phyloP scores from a whole-genome alignment of 2,888 invertebrate genomes.

The Pristionchus arcanus region DNA sequence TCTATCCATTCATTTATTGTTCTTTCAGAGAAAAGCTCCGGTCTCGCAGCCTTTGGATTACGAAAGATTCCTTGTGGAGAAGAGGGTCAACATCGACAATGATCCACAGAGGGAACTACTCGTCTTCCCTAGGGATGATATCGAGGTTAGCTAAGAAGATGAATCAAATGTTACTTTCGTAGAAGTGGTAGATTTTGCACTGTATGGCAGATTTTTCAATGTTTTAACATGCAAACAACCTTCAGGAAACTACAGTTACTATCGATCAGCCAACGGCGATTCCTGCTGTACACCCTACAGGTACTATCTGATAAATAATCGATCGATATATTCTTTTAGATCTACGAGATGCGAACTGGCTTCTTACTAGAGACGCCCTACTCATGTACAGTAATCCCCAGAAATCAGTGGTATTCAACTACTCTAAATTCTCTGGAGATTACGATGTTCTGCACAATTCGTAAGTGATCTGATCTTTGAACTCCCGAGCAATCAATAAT shows the following conservation, averaged over 20 bases:
- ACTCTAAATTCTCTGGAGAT: slow-evolving; percentile 90
- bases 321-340: slow-evolving; percentile 54
- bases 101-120: slow-evolving; percentile 76
- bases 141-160: slow-evolving; percentile 64
- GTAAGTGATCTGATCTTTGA: not conserved
- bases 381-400: slow-evolving; percentile 83
- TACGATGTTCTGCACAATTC: slow-evolving; percentile 81
- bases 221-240: not conserved
- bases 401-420: slow-evolving; percentile 93
- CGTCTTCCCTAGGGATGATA: slow-evolving; percentile 77
- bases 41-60: slow-evolving; percentile 75
- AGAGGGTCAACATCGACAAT: slow-evolving; percentile 75
- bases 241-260: slow-evolving; percentile 47
- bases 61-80: slow-evolving; percentile 75
- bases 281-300: slow-evolving; percentile 47
- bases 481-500: not conserved
- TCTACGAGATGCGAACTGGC: slow-evolving; percentile 71
- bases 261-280: slow-evolving; percentile 47
- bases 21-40: slow-evolving; percentile 71
- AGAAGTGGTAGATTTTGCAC: too few species aligned
- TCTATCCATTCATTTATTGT: not conserved
- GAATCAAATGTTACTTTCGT: not conserved
- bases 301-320: not conserved
- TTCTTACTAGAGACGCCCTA: slow-evolving; percentile 71
- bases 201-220: too few species aligned